phyloP scores from a whole-genome alignment of 2,888 invertebrate genomes.

The Muschampia plurimacula region DNA sequence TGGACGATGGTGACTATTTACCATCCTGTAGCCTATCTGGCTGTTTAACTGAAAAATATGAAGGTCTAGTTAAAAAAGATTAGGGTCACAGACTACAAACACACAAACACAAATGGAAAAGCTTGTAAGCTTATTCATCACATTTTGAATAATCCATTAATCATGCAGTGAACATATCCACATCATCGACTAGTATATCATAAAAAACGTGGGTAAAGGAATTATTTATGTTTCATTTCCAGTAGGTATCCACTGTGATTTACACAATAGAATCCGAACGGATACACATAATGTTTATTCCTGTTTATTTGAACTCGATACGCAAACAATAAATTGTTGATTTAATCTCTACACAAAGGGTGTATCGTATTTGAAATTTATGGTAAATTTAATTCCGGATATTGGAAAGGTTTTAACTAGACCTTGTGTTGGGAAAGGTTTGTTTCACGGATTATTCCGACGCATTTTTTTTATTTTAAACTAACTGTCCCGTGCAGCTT shows the following conservation, averaged over 20 bases:
- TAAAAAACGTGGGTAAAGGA: neutral
- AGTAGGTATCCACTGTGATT: neutral
- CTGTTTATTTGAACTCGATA: neutral
- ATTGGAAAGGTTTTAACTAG: neutral
- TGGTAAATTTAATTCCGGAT: neutral
- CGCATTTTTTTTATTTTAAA: no score
- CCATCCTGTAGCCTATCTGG: no score
- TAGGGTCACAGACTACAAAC: no score
- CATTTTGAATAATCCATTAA: neutral
- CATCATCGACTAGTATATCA: neutral
- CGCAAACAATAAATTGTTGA: constrained; percentile 5
- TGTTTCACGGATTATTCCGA: no score
- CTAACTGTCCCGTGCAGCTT: no score
- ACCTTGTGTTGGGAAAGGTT: no score
- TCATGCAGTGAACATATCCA: neutral
- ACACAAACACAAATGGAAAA: neutral
- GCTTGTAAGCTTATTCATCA: neutral
- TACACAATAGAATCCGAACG: neutral
- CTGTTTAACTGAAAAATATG: no score
- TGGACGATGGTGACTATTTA: no score
- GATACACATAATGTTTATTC: neutral
- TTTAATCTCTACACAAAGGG: neutral
- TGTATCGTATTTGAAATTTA: neutral
- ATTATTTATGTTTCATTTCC: neutral
- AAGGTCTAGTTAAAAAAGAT: no score